Evolutionary conservation across 2,113 vertebrate genomes (phyloP), one percentile per base, ranked within the genome.

Genomic region (Neofelis nebulosa): DNA sequence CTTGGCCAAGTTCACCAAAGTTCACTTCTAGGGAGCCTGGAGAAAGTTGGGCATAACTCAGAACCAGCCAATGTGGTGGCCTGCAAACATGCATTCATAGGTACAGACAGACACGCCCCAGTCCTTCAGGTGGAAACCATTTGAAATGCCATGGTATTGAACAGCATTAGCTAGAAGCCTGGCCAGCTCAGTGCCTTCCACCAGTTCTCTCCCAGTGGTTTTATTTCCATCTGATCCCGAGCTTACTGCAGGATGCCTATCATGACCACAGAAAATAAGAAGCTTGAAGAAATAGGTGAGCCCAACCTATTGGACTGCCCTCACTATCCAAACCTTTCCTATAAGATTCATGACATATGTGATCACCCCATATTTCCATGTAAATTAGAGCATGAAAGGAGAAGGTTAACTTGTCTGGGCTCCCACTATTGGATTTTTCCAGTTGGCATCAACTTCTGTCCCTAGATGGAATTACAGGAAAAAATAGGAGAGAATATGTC

Each of bases 1-100:
- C 65, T 78, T 92, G 61, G 76, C 89, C 4, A 9, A 57, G 83
- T 95, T 97, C 89, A 95, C 61, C 33, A 5, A 94, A 69, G 94
- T 97, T 96, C 50, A 92, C 19, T 74, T 95, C 57, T 76, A 88
- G 15, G 80, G 63, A 95, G 41, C 33, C 89, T 96, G 87, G 48
- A 76, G 89, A 89, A 83, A 88, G 61, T 87, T 90, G 94, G 93
- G 38, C 6, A n/a, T 73, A 90, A 97, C 88, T 97, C 96, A 96
- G 74, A 95, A 63, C 16, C 92, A 92, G 74, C 45, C 3, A 2
- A 84, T 11, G 69, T 36, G n/a, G 38, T 9, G 45, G 57, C 8
- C 36, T 66, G 38, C 45, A 78, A 38, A 55, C 33, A 31, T 11
- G 16, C 33, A 84, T 50, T 89, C 87, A 88, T 33, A 19, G 25